Percentiles rank a stretch among this genome's conserved stretches.
Evolutionary conservation across 2,797 vertebrate species (phyloP).

Genomic region (Silurus aristotelis): DNA sequence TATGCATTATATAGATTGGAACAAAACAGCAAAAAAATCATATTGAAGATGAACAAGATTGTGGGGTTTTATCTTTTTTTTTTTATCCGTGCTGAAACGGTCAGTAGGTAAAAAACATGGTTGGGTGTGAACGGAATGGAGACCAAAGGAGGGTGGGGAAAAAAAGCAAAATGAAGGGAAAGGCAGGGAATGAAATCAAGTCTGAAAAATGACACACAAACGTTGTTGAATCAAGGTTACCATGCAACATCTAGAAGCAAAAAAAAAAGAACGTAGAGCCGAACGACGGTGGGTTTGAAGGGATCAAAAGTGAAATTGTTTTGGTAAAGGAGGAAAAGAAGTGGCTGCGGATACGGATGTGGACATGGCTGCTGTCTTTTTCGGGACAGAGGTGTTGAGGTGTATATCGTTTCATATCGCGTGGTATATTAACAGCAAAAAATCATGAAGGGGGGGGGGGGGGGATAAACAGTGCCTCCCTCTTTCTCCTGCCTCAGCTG

Average conservation of each 20-base stretch:
- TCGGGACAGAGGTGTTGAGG: slow-evolving; percentile 42
- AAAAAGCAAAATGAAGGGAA: slow-evolving; percentile 48
- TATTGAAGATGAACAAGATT: slow-evolving; percentile 25
- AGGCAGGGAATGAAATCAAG: slow-evolving; percentile 66
- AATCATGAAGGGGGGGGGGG: background rate
- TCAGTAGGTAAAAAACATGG: slow-evolving; percentile 51
- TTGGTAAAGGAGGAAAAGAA: slow-evolving; percentile 42
- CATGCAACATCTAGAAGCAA: background rate
- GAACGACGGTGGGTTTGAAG: slow-evolving; percentile 47
- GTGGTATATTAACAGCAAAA: slow-evolving; percentile 8
- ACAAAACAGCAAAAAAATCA: slow-evolving; percentile 15
- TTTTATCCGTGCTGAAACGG: slow-evolving; percentile 15
- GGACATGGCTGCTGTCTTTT: slow-evolving; percentile 53
- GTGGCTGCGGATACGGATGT: slow-evolving; percentile 38
- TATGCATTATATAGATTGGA: background rate
- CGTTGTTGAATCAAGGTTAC: slow-evolving; percentile 35
- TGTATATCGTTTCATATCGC: slow-evolving; percentile 2
- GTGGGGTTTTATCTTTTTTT: background rate
- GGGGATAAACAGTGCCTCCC: slow-evolving; percentile 49
- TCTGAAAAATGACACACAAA: slow-evolving; percentile 52
- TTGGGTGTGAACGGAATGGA: slow-evolving; percentile 54
- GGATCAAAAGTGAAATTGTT: slow-evolving; percentile 51
- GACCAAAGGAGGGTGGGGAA: slow-evolving; percentile 54
- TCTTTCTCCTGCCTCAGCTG: slow-evolving; percentile 69
- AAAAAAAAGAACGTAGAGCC: slow-evolving; percentile 16